Base-by-base conservation (phyloP, 2,888 invertebrate genomes). In the Siphonodentalium dalli region DNA sequence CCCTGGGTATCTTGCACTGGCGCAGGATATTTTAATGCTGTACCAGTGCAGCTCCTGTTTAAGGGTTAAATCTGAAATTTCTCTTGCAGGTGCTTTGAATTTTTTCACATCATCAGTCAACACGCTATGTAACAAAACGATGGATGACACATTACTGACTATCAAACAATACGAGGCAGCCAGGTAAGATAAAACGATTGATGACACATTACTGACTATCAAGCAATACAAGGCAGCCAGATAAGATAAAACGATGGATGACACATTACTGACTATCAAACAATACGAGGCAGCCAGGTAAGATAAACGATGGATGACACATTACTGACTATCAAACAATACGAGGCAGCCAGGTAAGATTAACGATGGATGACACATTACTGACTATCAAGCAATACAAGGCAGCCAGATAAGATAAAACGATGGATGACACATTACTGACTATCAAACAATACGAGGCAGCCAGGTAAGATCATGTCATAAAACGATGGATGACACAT, bases 51-150 rank as follows among this genome's bases (percentile, higher is more conserved):
- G n/a, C n/a, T n/a, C n/a, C n/a, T n/a, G n/a, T n/a, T n/a, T n/a
- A n/a, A n/a, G 2, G 21, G 13, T 18, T 26, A 6, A 5, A 15
- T 7, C 11, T 31, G n/a, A n/a, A n/a, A n/a, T 34, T 31, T 31
- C 46, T 27, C 20, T 65, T 68, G 2, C 68, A 80, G 91, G 91
- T 58, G 96, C 97, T 63, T 87, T 98, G 72, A 93, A 94, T 82
- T 96, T 95, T 85, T 99, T 99, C 85, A 92, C 92, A 75, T 94
- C 92, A 43, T 92, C 95, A 26, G 90, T 99, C 47, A 91, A 92
- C 83, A 99, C 98, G 18, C 86, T 99, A 72, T 93, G 95, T 83
- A 91, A 95, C 84, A 96, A 96, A 85, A 98, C 97, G 37, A 98
- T 99, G 82, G 96, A 97, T 81, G 98, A 99, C 82, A 97, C 91